Conservation (phyloP, 2,888 invertebrate genomes). For the Serripes groenlandicus region DNA sequence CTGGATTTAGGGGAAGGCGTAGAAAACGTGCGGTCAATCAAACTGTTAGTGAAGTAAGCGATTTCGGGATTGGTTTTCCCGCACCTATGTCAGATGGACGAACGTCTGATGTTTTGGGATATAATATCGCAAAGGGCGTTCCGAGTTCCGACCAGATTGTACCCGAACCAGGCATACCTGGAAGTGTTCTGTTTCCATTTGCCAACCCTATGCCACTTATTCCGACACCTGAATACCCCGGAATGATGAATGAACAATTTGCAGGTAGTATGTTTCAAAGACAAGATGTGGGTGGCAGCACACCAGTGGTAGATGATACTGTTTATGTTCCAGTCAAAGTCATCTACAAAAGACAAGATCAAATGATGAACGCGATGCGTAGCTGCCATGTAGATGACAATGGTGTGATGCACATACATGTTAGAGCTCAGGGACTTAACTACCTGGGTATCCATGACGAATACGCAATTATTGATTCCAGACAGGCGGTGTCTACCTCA, state of each 20-base stretch:
- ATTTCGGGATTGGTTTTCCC: slow-evolving; percentile 30
- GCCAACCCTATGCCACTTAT: slow-evolving; percentile 19
- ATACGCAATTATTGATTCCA: slow-evolving; percentile 62
- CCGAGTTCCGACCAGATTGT: not conserved
- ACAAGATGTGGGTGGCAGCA: too few species aligned
- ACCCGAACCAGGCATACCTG: not conserved
- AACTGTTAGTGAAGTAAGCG: too few species aligned
- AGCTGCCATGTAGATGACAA: not conserved
- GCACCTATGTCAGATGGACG: slow-evolving; percentile 43
- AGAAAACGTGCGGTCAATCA: not conserved
- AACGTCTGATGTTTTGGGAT: slow-evolving; percentile 21
- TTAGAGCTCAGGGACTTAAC: slow-evolving; percentile 73
- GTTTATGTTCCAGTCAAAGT: not conserved
- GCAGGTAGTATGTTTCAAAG: too few species aligned
- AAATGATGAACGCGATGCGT: too few species aligned
- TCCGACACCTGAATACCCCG: not conserved
- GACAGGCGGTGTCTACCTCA: slow-evolving; percentile 66
- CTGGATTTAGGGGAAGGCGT: not conserved
- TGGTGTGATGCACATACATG: not conserved
- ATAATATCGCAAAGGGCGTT: not conserved
- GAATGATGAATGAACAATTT: too few species aligned
- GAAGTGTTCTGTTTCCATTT: not conserved
- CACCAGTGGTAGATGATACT: too few species aligned
- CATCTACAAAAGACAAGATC: not conserved
- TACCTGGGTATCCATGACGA: slow-evolving; percentile 70